Percentiles rank a stretch among this genome's conserved stretches.
Evolutionary conservation across 2,888 invertebrate species (phyloP).

Genomic region (Cephonodes hylas): DNA sequence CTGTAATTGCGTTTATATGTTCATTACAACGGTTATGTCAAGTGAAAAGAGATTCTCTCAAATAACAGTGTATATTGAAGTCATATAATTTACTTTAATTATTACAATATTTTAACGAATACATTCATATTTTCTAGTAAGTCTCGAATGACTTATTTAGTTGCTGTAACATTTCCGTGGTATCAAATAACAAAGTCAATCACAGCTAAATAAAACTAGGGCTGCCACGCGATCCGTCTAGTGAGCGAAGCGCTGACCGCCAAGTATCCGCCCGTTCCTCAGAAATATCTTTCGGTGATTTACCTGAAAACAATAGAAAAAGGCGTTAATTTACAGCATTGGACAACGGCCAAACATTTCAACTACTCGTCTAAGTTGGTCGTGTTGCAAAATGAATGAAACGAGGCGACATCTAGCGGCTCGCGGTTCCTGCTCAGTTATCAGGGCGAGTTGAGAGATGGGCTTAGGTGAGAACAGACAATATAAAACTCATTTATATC

Average conservation of each 20-base stretch:
- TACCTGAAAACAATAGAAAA: conserved; percentile 78
- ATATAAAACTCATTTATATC: conserved; percentile 78
- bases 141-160: background rate
- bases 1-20: conserved; percentile 36
- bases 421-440: conserved; percentile 64
- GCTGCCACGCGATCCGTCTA: conserved; percentile 7
- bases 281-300: conserved; percentile 69
- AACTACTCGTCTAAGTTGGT: conserved; percentile 73
- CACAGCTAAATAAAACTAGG: conserved; percentile 28
- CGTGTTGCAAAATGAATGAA: conserved; percentile 71
- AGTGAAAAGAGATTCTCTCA: conserved; percentile 22
- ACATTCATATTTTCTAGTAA: background rate
- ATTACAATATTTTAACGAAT: background rate
- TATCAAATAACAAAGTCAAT: conserved; percentile 23
- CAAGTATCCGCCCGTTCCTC: conserved; percentile 46
- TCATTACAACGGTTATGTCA: conserved; percentile 26
- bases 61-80: conserved; percentile 15
- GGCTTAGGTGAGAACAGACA: conserved; percentile 75
- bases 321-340: conserved; percentile 75
- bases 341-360: conserved; percentile 75
- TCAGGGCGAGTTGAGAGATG: conserved; percentile 61
- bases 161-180: background rate
- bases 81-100: background rate
- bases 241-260: conserved; percentile 13
- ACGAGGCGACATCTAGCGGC: conserved; percentile 61